Conservation (phyloP, 2,797 vertebrate genomes). For the Mormyrus hasselquistii region DNA sequence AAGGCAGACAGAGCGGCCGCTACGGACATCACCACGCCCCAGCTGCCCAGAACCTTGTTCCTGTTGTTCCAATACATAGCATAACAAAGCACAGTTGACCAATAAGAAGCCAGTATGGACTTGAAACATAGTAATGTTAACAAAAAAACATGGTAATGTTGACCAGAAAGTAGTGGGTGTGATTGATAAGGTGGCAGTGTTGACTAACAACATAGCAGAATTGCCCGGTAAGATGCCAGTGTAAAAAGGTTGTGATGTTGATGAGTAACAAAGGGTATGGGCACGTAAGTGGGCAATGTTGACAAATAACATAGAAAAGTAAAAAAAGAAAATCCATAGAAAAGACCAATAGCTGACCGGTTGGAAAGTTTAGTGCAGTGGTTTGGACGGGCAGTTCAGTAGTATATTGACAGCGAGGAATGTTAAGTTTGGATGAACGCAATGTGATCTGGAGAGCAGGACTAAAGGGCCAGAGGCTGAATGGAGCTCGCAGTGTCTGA, state of each 20-base stretch:
- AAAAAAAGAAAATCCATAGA: too few species aligned
- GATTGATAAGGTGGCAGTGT: neutral
- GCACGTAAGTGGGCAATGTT: neutral
- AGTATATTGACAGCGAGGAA: neutral
- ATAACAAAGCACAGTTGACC: too few species aligned
- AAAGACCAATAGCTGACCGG: neutral
- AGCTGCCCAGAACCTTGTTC: conserved; percentile 75
- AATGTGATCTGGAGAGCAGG: neutral
- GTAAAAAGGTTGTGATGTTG: neutral
- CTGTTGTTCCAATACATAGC: conserved; percentile 43
- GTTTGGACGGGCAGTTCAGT: neutral
- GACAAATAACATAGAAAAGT: neutral
- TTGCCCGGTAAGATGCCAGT: neutral
- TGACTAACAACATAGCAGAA: neutral
- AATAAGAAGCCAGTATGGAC: neutral
- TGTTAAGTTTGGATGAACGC: neutral
- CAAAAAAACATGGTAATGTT: neutral
- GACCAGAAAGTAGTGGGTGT: neutral
- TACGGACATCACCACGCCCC: conserved; percentile 82
- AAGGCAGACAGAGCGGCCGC: conserved; percentile 76
- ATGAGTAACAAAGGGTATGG: neutral
- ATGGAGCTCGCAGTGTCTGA: neutral
- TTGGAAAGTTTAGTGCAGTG: neutral
- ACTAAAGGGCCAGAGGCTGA: neutral
- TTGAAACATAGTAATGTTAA: neutral